Percentiles rank a stretch among this genome's conserved stretches.
These are phyloP conservation scores for Palythoa grandiflora DNA, from an alignment of 92 coral and sea anemone genomes.

Conservation along the genomic window DNA sequence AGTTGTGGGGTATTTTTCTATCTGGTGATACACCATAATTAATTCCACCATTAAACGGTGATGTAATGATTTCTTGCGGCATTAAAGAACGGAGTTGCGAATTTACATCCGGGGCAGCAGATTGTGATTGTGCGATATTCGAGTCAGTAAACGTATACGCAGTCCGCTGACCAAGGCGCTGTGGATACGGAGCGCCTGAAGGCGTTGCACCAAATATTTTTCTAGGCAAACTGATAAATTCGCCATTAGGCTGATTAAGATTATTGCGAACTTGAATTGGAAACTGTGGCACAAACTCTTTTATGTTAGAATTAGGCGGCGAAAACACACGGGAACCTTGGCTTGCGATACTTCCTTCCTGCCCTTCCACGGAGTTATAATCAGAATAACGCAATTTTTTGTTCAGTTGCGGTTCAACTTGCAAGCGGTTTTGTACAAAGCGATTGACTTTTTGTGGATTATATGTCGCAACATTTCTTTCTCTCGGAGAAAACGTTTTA, in stretches of 20 bases:
- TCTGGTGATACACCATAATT: conserved; percentile 13
- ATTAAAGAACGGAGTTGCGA: neutral
- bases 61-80: neutral
- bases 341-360: neutral
- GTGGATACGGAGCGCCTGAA: neutral
- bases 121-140: conserved; percentile 1
- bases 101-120: neutral
- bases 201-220: neutral
- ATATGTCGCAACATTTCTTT: neutral
- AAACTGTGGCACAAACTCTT: neutral
- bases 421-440: neutral
- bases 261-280: conserved; percentile 15
- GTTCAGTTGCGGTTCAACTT: neutral
- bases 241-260: conserved; percentile 10
- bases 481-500: conserved; percentile 1
- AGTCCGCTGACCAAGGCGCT: neutral
- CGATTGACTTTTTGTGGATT: neutral
- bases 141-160: conserved; percentile 12
- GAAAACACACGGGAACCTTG: conserved; percentile 10
- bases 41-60: neutral
- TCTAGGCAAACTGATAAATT: conserved; percentile 3
- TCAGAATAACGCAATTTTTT: neutral
- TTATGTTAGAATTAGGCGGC: neutral
- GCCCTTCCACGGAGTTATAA: neutral
- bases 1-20: neutral